Conservation (phyloP, 2,113 vertebrate species). For the Peromyscus leucopus region DNA sequence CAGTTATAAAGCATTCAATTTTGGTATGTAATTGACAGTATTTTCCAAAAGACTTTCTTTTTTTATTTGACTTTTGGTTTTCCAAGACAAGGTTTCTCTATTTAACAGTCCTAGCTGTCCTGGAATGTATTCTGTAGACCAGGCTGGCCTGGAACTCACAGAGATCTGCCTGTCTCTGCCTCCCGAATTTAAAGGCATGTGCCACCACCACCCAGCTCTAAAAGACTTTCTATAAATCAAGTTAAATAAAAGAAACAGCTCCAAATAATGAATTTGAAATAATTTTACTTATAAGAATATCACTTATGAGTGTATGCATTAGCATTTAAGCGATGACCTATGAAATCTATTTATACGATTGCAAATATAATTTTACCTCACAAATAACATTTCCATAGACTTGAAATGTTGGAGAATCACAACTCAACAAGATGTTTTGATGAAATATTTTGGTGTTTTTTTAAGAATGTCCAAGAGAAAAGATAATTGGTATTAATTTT, state of each 20-base stretch:
- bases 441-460: not conserved
- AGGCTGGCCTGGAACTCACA: too few species aligned
- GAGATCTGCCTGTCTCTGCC: too few species aligned
- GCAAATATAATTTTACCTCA: not conserved
- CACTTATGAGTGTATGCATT: not conserved
- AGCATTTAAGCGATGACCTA: slow-evolving; percentile 15
- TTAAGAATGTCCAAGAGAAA: not conserved
- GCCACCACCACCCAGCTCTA: too few species aligned
- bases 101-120: too few species aligned
- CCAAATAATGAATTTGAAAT: slow-evolving; percentile 18
- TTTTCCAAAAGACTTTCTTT: not conserved
- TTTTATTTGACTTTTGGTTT: too few species aligned
- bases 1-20: slow-evolving; percentile 33
- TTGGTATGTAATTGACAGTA: not conserved
- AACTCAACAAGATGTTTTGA: not conserved
- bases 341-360: slow-evolving; percentile 9
- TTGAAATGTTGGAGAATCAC: not conserved
- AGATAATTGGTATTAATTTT: slow-evolving; percentile 27
- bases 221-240: not conserved
- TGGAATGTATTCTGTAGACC: too few species aligned
- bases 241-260: slow-evolving; percentile 7
- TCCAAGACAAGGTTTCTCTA: too few species aligned
- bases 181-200: too few species aligned
- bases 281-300: slow-evolving; percentile 5
- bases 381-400: not conserved